Conservation (phyloP, 2,113 vertebrate genomes). For the Lanius ludovicianus region DNA sequence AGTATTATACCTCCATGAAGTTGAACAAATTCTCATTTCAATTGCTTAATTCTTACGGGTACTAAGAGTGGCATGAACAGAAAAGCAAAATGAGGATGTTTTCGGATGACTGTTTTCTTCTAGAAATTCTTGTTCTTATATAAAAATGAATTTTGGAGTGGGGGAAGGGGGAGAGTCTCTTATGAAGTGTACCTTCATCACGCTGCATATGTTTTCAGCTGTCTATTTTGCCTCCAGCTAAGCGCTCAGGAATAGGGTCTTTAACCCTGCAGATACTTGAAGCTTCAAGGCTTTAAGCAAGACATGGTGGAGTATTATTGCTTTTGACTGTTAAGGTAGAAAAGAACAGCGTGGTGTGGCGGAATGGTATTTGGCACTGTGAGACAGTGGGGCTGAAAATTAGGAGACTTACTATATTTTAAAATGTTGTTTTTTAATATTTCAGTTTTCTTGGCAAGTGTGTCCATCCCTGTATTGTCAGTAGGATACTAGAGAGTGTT, state of each 20-base stretch:
- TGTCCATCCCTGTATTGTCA: background rate
- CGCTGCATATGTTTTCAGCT: background rate
- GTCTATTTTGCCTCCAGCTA: background rate
- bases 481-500: background rate
- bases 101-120: background rate
- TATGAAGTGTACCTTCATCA: background rate
- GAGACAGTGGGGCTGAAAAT: background rate
- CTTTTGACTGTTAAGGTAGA: background rate
- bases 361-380: background rate
- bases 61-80: background rate
- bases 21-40: background rate
- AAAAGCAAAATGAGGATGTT: background rate
- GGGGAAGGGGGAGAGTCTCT: background rate
- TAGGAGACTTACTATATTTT: background rate
- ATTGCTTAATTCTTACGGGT: background rate
- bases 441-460: background rate
- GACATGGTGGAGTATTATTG: background rate
- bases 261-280: background rate
- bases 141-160: background rate
- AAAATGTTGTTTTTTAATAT: background rate
- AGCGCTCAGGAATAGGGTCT: background rate
- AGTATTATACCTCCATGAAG: background rate
- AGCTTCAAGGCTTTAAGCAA: background rate
- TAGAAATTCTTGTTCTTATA: background rate
- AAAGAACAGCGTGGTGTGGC: background rate